A percentile compares a stretch with the other conserved stretches of the same genome.
Conservation (phyloP, 2,113 vertebrate species). For the Rhinolophus sinicus region DNA sequence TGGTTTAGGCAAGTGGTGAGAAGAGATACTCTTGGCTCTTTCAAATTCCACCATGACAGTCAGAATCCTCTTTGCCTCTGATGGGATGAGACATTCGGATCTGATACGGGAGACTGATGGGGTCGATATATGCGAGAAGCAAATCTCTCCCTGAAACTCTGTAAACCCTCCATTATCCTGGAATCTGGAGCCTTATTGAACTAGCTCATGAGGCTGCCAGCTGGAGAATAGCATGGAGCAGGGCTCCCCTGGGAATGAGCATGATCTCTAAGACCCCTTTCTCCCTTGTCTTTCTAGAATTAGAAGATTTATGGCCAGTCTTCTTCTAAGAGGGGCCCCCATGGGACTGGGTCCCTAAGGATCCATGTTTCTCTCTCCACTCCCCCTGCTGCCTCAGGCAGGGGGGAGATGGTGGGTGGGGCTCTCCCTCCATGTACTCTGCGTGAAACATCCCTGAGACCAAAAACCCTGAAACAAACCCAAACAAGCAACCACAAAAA, state of each 20-base stretch:
- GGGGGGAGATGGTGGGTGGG: neutral
- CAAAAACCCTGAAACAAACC: neutral
- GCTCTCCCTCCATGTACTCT: rapidly evolving
- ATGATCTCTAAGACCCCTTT: neutral
- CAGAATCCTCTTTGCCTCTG: neutral
- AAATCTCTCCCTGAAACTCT: neutral
- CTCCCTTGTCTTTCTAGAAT: neutral
- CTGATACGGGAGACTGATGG: rapidly evolving
- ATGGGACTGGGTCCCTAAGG: neutral
- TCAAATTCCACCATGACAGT: neutral
- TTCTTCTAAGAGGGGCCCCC: neutral
- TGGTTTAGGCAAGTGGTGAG: neutral
- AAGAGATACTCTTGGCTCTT: neutral
- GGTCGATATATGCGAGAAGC: neutral
- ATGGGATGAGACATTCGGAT: neutral
- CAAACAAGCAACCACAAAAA: neutral
- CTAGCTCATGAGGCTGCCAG: neutral
- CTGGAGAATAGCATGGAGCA: neutral
- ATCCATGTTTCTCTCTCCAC: neutral
- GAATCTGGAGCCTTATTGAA: neutral
- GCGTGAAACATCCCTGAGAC: neutral
- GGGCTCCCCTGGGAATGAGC: neutral
- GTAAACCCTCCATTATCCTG: neutral
- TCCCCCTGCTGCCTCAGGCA: neutral
- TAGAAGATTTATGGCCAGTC: neutral